Base-by-base conservation (phyloP, 2,888 invertebrate species). In the Pilophorus perplexus region DNA sequence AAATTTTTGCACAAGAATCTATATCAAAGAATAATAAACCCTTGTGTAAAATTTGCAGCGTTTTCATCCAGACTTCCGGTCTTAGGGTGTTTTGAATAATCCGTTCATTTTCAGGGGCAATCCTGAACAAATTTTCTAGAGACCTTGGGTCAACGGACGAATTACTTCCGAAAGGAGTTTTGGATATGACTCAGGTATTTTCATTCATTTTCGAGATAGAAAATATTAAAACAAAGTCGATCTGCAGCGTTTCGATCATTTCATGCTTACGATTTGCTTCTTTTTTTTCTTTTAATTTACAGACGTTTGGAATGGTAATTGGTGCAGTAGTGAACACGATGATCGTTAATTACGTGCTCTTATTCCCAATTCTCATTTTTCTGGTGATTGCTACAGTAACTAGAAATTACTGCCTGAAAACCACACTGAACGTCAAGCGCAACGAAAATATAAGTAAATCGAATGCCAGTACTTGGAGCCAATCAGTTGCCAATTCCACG, bases 81-180 rank as follows among this genome's bases (percentile, higher is more conserved):
- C n/a, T n/a, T n/a, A n/a, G n/a, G n/a, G n/a, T n/a, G n/a, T n/a
- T n/a, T n/a, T n/a, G n/a, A n/a, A n/a, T n/a, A n/a, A n/a, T n/a
- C n/a, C n/a, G n/a, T n/a, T n/a, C n/a, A 12, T 65, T 55, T 67
- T 20, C 66, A 72, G 88, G 89, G 28, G 81, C 88, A 59, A 89
- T 93, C 70, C 79, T 93, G 48, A 89, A 89, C 75, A 79, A 92
- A 70, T 91, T 93, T 74, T 87, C 91, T 0, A 91, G 91, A 75
- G 92, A 93, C 74, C 84, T 90, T 74, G 90, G 90, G 1, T 83
- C 85, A 0, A 84, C 90, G 74, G 90, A 90, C 72, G 90, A 90
- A 73, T 75, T 86, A 25, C 75, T 90, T 10, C 88, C 88, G 0
- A 83, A 85, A 68, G 83, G 83, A 23, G 77, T 83, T 50, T 75